Conservation (phyloP, 2,113 vertebrate genomes). For the Syrrhaptes paradoxus region DNA sequence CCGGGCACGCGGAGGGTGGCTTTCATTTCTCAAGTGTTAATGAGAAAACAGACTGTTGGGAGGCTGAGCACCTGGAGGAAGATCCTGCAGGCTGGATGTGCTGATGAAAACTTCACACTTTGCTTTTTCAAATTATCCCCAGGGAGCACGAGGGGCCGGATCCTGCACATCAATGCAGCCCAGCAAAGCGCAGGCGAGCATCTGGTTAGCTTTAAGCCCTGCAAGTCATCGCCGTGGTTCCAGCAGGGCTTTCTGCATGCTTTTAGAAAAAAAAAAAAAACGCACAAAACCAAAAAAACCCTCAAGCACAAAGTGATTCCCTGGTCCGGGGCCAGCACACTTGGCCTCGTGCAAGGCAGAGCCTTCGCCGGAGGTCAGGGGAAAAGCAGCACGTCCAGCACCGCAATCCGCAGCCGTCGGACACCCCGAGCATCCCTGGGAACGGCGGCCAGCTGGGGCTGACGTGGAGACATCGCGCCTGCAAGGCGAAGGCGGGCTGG, state of each 20-base stretch:
- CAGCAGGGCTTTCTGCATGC: not conserved
- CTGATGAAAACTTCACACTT: not conserved
- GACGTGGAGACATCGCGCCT: not conserved
- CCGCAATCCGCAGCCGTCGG: not conserved
- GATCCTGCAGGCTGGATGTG: not conserved
- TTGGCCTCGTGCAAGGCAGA: not conserved
- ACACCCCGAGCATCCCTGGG: not conserved
- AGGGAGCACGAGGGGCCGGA: not conserved
- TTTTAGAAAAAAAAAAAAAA: not conserved
- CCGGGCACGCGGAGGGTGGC: not conserved
- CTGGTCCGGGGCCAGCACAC: not conserved
- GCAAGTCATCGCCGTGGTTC: not conserved
- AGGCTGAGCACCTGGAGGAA: not conserved
- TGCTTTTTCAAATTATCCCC: not conserved
- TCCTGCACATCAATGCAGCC: rapidly evolving
- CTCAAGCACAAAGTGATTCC: conserved; percentile 17
- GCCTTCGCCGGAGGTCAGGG: not conserved
- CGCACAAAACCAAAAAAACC: too few species aligned
- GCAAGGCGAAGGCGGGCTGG: not conserved
- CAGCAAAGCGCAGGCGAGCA: not conserved
- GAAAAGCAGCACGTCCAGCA: not conserved
- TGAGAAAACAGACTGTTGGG: not conserved
- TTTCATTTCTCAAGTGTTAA: not conserved
- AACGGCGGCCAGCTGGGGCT: not conserved
- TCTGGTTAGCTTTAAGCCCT: not conserved